A percentile compares a stretch with the other conserved stretches of the same genome.
Evolutionary conservation across 2,888 invertebrate species (phyloP).

Genomic region (Dioctria linearis): DNA sequence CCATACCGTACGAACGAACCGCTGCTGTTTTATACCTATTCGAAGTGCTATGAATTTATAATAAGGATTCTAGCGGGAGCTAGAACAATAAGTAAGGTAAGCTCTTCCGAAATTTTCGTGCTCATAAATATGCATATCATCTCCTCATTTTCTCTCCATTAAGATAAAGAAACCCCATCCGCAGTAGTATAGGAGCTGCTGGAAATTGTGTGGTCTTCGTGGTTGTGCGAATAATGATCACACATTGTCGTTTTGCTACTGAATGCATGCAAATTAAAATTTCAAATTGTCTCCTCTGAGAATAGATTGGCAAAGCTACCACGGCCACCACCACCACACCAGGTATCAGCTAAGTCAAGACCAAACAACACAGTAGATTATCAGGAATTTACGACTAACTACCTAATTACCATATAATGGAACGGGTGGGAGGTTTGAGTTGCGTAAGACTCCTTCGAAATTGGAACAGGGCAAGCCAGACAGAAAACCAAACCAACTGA

Average conservation of each 20-base stretch:
- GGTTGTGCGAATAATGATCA: neutral
- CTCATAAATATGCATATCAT: neutral
- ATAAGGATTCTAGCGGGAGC: too few species aligned
- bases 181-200: neutral
- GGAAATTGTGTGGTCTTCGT: neutral
- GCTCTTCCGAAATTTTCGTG: neutral
- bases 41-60: too few species aligned
- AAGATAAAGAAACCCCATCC: neutral
- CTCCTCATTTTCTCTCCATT: neutral
- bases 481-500: neutral
- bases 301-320: conserved; percentile 1
- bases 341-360: neutral
- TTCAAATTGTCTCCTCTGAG: conserved; percentile 10
- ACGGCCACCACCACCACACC: neutral
- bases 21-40: too few species aligned
- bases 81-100: neutral
- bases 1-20: too few species aligned
- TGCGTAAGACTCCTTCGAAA: conserved; percentile 24
- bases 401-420: conserved; percentile 44
- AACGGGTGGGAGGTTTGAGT: neutral
- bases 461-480: conserved; percentile 35
- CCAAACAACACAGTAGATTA: neutral
- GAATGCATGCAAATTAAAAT: conserved; percentile 18
- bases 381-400: conserved; percentile 33
- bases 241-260: neutral